Conservation (phyloP, 2,113 vertebrate species). For the Synodontis membranacea region DNA sequence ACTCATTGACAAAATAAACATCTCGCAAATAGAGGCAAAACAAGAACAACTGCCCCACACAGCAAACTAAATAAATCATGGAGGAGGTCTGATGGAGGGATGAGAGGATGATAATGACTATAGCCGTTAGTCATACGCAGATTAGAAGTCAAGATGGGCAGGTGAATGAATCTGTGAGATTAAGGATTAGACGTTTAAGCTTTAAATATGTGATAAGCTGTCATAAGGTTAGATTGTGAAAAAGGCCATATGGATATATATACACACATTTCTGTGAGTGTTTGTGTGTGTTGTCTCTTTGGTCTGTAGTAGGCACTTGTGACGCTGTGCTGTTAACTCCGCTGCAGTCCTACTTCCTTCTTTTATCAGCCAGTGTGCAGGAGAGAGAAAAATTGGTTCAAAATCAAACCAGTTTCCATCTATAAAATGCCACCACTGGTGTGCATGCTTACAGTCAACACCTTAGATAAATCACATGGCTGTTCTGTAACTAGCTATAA, state of each 20-base stretch:
- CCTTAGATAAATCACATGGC: background rate
- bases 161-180: constrained; percentile 4
- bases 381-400: constrained; percentile 47
- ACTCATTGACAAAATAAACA: constrained; percentile 72
- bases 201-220: constrained; percentile 20
- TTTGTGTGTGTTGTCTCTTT: constrained; percentile 21
- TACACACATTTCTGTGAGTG: constrained; percentile 3
- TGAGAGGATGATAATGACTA: background rate
- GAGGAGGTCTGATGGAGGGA: constrained; percentile 48
- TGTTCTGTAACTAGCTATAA: background rate
- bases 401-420: constrained; percentile 54
- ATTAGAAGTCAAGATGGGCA: background rate
- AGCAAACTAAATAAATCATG: constrained; percentile 52
- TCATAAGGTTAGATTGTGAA: background rate
- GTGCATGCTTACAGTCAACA: constrained; percentile 60
- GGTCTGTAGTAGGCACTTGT: constrained; percentile 37
- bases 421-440: constrained; percentile 46
- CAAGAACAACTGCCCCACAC: constrained; percentile 57
- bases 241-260: background rate
- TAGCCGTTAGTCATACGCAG: background rate
- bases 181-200: constrained; percentile 4
- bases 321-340: constrained; percentile 38
- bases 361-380: constrained; percentile 45
- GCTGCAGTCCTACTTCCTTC: constrained; percentile 29
- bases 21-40: constrained; percentile 66